phyloP scores from a whole-genome alignment of 2,797 vertebrate genomes.

The Heterohyrax brucei region DNA sequence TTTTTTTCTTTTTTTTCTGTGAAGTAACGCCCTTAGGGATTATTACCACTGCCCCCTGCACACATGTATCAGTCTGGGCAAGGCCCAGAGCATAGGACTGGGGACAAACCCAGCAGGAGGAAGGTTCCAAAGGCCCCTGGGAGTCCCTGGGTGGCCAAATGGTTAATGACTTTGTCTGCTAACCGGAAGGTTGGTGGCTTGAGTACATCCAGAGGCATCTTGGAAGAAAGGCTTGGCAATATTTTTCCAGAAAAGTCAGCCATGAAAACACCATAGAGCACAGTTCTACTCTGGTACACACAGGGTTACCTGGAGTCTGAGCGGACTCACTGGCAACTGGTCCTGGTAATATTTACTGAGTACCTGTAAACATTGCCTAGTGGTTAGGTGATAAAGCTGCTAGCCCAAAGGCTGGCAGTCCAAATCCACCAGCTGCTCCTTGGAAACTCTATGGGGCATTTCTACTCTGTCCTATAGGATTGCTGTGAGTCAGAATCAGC shows the following conservation, averaged over 20 bases:
- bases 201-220: background rate
- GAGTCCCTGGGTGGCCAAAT: background rate
- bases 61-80: background rate
- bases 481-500: no score
- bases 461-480: no score
- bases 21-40: constrained; percentile 13
- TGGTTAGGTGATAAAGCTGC: no score
- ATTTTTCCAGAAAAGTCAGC: background rate
- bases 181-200: background rate
- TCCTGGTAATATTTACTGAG: background rate
- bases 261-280: background rate
- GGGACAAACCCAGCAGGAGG: background rate
- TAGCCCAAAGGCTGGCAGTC: no score
- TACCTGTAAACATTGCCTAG: no score
- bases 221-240: background rate
- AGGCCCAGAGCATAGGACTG: background rate
- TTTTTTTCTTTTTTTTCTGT: constrained; percentile 35
- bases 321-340: background rate
- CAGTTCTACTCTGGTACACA: background rate
- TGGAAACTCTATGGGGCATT: no score
- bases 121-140: background rate
- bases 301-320: no score
- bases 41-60: accelerated
- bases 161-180: background rate
- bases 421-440: no score